Base-by-base conservation (phyloP, 2,113 vertebrate genomes). In the Anguilla rostrata region DNA sequence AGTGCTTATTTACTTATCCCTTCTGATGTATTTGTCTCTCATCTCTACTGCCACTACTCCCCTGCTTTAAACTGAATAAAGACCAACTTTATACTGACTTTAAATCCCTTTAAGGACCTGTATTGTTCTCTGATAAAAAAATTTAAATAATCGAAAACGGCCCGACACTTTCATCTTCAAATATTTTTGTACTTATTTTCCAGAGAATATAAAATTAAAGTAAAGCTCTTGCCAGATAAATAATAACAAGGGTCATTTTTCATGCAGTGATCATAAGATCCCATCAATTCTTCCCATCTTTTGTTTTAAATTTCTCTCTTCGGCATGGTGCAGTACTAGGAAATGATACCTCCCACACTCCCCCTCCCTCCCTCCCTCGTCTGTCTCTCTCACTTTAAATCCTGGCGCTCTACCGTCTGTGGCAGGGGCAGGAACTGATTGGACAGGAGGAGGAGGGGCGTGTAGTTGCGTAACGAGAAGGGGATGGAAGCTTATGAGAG, bases 401-500 rank as follows among this genome's bases (percentile, higher is more conserved):
- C 39, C 78, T 81, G 85, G 26, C 79, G 85, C 85, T 34, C 39
- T 56, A 9, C 49, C 15, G 18, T 39, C 26, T 26, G 53, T 34
- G 56, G 57, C n/a, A 20, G 56, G 82, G 78, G 79, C 79, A 3
- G 3, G 14, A 12, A 9, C 79, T 82, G 79, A 86, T 86, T 86
- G 85, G 85, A 41, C 29, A 20, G 46, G 85, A 81, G 20, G 56
- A 81, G 49, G 39, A 39, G 85, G 85, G 85, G 85, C 78, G 85
- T 82, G 85, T 66, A 34, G 8, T 86, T 86, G 79, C 85, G 85
- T 86, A 86, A 86, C 78, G 34, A 57, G 56, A 46, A 66, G 78
- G 40, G 56, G 85, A 86, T 82, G 85, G 82, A 82, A 82, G 56
- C 78, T 82, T 82, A 79, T 43, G 85, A 43, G 79, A 66, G 85